Conservation (phyloP, 1,140 invertebrate species). For the Aphis craccivora region DNA sequence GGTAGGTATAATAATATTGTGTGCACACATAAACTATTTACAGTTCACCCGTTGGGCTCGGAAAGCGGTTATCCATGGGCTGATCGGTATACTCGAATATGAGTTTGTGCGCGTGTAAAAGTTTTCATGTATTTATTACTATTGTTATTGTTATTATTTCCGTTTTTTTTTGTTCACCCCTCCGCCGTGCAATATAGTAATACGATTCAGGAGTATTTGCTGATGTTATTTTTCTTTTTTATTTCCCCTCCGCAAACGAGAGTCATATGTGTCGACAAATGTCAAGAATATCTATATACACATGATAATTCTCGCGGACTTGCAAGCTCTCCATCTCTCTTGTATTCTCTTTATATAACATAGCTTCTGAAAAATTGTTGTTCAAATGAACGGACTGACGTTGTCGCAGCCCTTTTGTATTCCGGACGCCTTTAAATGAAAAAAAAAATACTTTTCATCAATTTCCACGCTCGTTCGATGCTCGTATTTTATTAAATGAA, state of each 20-base stretch:
- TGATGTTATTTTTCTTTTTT: slow-evolving; percentile 5
- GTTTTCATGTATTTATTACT: background rate
- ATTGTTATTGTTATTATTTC: background rate
- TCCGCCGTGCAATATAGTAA: background rate
- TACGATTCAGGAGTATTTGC: background rate
- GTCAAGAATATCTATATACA: background rate
- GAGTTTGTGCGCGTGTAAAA: background rate
- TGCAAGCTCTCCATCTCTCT: background rate
- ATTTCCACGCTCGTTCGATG: background rate
- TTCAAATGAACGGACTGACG: background rate
- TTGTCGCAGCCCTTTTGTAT: background rate
- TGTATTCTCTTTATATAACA: background rate
- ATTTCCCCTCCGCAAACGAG: background rate
- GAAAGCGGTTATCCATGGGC: background rate
- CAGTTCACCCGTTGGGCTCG: background rate
- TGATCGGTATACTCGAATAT: background rate
- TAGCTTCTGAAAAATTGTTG: background rate
- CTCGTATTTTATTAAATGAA: background rate
- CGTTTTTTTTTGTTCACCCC: background rate
- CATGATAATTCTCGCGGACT: background rate
- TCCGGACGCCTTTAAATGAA: background rate
- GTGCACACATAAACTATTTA: background rate
- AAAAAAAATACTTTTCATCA: slow-evolving; percentile 2
- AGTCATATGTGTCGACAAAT: background rate
- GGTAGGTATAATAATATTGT: background rate